Evolutionary conservation across 2,888 invertebrate genomes (phyloP), one percentile per base, ranked within the genome.

Genomic region (Platycheirus albimanus): DNA sequence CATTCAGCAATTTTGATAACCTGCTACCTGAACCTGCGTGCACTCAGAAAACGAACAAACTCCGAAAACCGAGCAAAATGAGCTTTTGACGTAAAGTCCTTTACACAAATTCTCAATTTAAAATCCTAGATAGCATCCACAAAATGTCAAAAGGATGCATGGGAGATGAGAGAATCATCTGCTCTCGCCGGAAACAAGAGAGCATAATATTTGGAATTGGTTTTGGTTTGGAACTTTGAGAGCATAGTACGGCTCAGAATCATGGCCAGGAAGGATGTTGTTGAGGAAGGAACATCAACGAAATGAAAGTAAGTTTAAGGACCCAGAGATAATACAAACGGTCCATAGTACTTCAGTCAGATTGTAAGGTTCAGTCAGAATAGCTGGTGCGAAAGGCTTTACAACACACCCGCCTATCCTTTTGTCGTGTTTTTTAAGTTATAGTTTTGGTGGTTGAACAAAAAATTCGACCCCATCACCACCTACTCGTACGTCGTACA

Each of bases 361-460:
- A 84, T 74, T 79, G 79, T 64, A 84, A 61, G 56, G 45, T 74
- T 84, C 84, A 84, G 70, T 79, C 79, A 61, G 79, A 47, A 66
- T 61, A 79, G 79, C 74, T 70, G 79, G 41, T 38, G 56, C 5
- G 7, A 54, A 67, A 51, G 63, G 58, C 30, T n/a, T 70, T 28
- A n/a, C 56, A n/a, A 13, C 30, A 2, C 15, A 47, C 6, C 58
- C 38, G 20, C 33, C 36, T 19, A 11, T 64, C 33, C 43, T 15
- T 61, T 61, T 24, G 19, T 54, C 70, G 70, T 54, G 63, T 52
- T 11, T 20, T 38, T 52, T 72, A n/a, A n/a, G 54, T 38, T 0
- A 54, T 36, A 28, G 24, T 41, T 13, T 38, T 52, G 51, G 13
- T 28, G 28, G 41, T 58, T 8, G 1, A 28, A 58, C 3, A 58